These are phyloP conservation scores for Alectoris magna DNA, from an alignment of 2,797 vertebrate genomes.

Conservation along the genomic window DNA sequence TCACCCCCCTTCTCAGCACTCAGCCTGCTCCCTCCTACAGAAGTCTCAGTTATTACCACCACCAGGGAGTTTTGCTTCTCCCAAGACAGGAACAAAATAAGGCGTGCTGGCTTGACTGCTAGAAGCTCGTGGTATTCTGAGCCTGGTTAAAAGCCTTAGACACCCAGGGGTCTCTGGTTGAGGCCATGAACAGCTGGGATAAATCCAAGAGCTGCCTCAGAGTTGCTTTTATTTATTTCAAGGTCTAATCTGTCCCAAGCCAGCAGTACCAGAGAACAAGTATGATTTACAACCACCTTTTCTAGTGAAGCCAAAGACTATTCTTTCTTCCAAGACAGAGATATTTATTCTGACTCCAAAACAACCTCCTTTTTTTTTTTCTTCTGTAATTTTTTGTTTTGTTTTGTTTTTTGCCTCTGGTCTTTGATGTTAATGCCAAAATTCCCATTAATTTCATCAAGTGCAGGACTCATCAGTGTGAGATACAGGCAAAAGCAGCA, in stretches of 20 bases:
- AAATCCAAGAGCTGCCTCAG: constrained; percentile 8
- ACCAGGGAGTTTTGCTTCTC: background rate
- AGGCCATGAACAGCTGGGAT: background rate
- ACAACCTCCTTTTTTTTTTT: background rate
- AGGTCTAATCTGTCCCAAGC: background rate
- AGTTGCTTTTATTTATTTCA: constrained; percentile 33
- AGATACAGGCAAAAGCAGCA: background rate
- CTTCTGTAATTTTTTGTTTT: background rate
- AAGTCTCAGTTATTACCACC: background rate
- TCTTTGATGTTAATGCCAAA: background rate
- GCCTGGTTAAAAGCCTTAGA: background rate
- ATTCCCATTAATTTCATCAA: background rate
- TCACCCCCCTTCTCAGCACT: background rate
- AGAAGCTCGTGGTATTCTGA: background rate
- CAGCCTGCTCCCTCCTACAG: background rate
- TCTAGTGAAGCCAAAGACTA: background rate
- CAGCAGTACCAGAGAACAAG: background rate
- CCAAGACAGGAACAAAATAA: background rate
- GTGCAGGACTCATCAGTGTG: background rate
- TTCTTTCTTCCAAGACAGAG: background rate
- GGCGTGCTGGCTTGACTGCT: background rate
- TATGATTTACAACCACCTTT: constrained; percentile 6
- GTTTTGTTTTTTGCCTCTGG: background rate
- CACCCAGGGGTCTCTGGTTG: background rate
- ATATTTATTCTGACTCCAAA: background rate